Conservation (phyloP, 2,797 vertebrate species). For the Gastrophryne carolinensis region DNA sequence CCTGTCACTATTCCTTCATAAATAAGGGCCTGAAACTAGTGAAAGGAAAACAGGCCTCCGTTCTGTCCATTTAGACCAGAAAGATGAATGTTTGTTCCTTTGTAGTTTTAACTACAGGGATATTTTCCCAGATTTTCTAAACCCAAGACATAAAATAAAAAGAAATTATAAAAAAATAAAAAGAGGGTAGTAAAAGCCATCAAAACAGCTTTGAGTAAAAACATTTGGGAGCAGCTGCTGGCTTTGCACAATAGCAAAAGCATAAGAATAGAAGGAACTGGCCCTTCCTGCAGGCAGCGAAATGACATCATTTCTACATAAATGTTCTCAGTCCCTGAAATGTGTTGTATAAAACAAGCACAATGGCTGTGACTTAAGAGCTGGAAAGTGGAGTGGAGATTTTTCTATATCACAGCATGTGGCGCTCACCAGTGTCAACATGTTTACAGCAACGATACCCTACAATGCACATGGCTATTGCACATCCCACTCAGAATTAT, state of each 20-base stretch:
- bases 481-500: too few relatives aligned
- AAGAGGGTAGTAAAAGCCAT: neutral
- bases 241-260: constrained; percentile 12
- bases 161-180: neutral
- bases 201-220: neutral
- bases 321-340: neutral
- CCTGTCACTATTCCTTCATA: too few relatives aligned
- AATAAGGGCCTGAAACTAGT: too few relatives aligned
- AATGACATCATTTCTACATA: constrained; percentile 13
- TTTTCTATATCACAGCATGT: neutral
- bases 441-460: neutral
- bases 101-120: too few relatives aligned
- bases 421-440: neutral
- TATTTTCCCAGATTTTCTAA: too few relatives aligned
- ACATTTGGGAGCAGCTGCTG: constrained; percentile 3
- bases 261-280: constrained; percentile 28
- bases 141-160: too few relatives aligned
- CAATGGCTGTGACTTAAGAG: neutral
- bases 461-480: neutral
- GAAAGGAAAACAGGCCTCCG: too few relatives aligned
- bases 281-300: constrained; percentile 2
- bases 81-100: too few relatives aligned
- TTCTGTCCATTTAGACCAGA: too few relatives aligned
- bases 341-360: neutral
- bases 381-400: neutral